phyloP scores from a whole-genome alignment of 2,113 vertebrate genomes.

The Anas platyrhynchos region DNA sequence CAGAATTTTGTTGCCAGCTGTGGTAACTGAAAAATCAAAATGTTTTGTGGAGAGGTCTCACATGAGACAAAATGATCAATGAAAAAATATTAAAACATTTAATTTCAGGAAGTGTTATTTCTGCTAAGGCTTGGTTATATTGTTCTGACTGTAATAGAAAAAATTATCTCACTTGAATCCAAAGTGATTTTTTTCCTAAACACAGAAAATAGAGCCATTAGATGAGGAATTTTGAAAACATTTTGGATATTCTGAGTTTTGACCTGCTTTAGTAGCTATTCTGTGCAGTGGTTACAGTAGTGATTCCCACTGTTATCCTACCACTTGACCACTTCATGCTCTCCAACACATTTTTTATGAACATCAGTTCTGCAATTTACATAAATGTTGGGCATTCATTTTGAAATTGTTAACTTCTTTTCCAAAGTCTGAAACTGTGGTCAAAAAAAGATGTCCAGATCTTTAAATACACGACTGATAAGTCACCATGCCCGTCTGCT shows the following conservation, averaged over 20 bases:
- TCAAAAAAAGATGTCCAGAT: background rate
- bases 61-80: background rate
- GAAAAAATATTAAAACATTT: background rate
- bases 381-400: background rate
- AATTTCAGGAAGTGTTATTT: background rate
- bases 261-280: background rate
- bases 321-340: background rate
- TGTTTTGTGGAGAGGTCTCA: background rate
- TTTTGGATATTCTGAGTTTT: background rate
- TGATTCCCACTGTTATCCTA: background rate
- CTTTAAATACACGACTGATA: background rate
- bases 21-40: background rate
- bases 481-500: rapidly evolving
- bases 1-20: background rate
- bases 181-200: background rate
- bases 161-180: background rate
- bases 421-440: background rate
- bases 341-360: background rate
- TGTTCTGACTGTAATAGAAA: background rate
- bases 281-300: rapidly evolving
- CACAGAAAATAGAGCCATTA: background rate
- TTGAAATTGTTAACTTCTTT: background rate
- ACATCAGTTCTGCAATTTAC: background rate
- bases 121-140: background rate
- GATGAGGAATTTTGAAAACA: background rate